A percentile compares a stretch with the other conserved stretches of the same genome.
phyloP scores from a whole-genome alignment of 1,140 invertebrate species.

The Drusus annulatus region DNA sequence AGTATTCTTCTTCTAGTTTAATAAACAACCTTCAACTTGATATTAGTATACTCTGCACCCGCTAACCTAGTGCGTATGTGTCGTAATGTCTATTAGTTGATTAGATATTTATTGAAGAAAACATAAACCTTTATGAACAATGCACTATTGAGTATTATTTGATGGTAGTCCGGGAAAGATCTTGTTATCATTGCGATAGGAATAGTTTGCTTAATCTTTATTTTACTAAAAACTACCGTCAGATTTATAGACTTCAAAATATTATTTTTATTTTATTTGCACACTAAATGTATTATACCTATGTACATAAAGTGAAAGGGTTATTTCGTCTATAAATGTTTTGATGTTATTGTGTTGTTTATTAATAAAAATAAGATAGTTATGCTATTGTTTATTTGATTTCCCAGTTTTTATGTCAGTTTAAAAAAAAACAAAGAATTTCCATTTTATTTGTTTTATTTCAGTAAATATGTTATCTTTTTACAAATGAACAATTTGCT shows the following conservation, averaged over 20 bases:
- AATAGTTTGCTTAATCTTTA: background rate
- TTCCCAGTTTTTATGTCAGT: background rate
- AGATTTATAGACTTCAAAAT: background rate
- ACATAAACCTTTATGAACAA: background rate
- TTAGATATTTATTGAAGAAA: background rate
- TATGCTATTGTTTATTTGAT: background rate
- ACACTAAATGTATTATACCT: conserved; percentile 22
- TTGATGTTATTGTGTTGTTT: conserved; percentile 30
- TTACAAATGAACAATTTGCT: background rate
- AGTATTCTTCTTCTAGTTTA: conserved; percentile 29
- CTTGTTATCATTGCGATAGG: background rate
- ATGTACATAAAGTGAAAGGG: conserved; percentile 25
- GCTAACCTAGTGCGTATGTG: background rate
- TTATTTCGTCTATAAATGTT: conserved; percentile 42
- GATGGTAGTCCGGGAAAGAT: background rate
- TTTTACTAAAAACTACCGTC: background rate
- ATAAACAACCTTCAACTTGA: background rate
- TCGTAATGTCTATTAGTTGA: background rate
- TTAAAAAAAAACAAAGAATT: background rate
- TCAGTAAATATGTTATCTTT: background rate
- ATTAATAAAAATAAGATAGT: conserved; percentile 15
- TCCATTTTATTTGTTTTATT: background rate
- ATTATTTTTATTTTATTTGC: conserved; percentile 27
- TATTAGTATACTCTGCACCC: conserved; percentile 20
- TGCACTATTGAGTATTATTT: conserved; percentile 1